These are phyloP conservation scores for Penaeus vannamei DNA, from an alignment of 1,140 invertebrate genomes.

Conservation along the genomic window DNA sequence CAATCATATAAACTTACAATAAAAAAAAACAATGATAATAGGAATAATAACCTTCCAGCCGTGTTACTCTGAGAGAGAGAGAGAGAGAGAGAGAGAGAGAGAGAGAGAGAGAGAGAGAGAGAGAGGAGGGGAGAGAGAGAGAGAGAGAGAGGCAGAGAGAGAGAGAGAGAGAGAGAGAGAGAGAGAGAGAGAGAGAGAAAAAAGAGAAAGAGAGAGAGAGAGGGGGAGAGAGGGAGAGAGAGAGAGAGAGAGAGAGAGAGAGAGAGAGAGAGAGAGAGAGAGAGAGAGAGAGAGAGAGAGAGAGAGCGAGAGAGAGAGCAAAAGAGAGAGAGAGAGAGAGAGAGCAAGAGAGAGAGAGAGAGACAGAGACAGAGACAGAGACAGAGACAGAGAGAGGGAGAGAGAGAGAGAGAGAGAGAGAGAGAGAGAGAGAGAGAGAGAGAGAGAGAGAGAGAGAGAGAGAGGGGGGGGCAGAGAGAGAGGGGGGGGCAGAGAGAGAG, in stretches of 20 bases:
- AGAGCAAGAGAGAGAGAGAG: no score
- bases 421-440: background rate
- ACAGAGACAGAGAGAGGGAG: background rate
- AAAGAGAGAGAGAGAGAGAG: no score
- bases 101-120: background rate
- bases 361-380: no score
- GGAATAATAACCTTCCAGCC: no score
- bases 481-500: conserved; percentile 1
- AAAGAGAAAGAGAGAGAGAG: background rate
- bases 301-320: no score
- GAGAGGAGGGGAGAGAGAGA: conserved; percentile 11
- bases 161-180: background rate
- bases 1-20: no score
- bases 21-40: no score
- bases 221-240: background rate
- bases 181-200: background rate
- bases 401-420: no score
- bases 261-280: conserved; percentile 10
- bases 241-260: conserved; percentile 10
- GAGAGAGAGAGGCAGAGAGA: background rate
- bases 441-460: background rate
- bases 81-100: no score
- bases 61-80: no score
- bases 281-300: conserved; percentile 11
- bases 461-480: no score